A percentile compares a stretch with the other conserved stretches of the same genome.
Evolutionary conservation across 2,113 vertebrate genomes (phyloP).

Genomic region (Benitochromis conjunctus): DNA sequence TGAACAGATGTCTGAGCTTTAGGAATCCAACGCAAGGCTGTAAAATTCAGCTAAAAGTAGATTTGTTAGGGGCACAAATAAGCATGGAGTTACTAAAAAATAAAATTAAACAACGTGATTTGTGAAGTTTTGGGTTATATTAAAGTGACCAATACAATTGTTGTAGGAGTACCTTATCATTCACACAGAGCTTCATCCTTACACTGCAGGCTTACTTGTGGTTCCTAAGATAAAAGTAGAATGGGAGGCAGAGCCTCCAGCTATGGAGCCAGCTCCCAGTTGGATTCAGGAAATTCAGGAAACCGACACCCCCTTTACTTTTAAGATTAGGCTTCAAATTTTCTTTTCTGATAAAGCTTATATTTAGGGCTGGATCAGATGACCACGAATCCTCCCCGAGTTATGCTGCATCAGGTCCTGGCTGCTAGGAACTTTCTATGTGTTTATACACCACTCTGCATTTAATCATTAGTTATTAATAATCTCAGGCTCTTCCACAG

Average conservation of each 20-base stretch:
- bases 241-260: not conserved
- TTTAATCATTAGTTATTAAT: not conserved
- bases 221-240: not conserved
- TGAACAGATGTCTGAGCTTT: conserved; percentile 49
- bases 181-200: not conserved
- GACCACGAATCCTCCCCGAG: not conserved
- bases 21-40: conserved; percentile 41
- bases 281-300: not conserved
- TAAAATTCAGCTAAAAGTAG: not conserved
- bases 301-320: not conserved
- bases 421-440: not conserved
- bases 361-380: not conserved
- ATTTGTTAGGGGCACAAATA: not conserved
- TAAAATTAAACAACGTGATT: not conserved
- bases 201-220: not conserved
- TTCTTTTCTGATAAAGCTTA: not conserved
- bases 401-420: not conserved
- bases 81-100: not conserved
- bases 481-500: not conserved
- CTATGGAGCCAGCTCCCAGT: not conserved
- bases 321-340: not conserved
- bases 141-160: not conserved
- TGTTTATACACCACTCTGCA: not conserved
- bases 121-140: not conserved
- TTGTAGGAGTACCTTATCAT: not conserved